phyloP scores from a whole-genome alignment of 2,888 invertebrate species.

The Halictus quadricinctus region DNA sequence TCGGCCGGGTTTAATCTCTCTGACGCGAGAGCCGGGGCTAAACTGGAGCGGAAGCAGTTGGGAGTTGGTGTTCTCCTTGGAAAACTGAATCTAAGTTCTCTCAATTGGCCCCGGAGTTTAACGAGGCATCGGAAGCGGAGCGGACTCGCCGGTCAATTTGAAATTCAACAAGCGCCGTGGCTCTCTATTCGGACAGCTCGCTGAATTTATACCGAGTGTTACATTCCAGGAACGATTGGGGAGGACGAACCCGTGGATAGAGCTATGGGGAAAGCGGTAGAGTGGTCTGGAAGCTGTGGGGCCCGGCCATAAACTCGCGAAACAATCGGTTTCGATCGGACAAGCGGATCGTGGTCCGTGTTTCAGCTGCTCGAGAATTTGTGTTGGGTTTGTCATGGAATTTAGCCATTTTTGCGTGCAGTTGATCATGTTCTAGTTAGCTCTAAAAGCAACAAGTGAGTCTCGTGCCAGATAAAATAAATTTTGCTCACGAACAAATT shows the following conservation, averaged over 20 bases:
- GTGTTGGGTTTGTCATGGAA: too few species aligned
- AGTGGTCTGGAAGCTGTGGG: neutral
- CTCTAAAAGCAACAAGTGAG: too few species aligned
- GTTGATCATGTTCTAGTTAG: too few species aligned
- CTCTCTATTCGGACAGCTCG: neutral
- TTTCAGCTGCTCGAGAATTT: too few species aligned
- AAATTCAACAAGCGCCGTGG: neutral
- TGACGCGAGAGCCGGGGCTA: neutral
- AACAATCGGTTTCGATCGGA: neutral
- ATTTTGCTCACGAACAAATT: neutral
- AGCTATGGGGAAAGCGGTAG: neutral
- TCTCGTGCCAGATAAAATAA: too few species aligned
- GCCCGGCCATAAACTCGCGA: neutral
- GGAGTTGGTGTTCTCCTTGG: neutral
- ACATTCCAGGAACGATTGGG: neutral
- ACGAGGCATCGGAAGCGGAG: neutral
- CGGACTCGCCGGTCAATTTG: constrained; percentile 3
- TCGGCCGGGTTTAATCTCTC: constrained; percentile 12
- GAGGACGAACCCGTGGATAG: neutral
- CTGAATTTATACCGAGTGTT: neutral
- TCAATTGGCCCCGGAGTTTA: neutral
- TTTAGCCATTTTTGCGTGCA: too few species aligned
- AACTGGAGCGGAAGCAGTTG: neutral
- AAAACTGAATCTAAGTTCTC: neutral
- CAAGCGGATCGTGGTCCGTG: neutral